These are phyloP conservation scores for Microctenopoma steveboyesi DNA, from an alignment of 2,797 vertebrate genomes.

Conservation along the genomic window DNA sequence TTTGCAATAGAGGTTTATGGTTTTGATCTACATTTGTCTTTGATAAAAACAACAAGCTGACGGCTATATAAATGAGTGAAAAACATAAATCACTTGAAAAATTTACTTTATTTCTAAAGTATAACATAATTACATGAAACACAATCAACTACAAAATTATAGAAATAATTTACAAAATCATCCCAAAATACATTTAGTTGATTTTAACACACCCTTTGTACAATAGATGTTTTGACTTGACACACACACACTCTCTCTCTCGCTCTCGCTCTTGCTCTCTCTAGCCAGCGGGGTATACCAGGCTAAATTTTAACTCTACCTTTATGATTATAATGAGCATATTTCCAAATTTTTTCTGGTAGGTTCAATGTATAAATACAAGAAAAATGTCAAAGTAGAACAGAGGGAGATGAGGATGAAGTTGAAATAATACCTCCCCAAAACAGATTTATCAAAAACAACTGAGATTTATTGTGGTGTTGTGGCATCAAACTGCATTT, in stretches of 20 bases:
- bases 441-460: too few species aligned
- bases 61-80: constrained; percentile 46
- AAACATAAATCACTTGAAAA: constrained; percentile 47
- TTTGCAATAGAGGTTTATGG: background rate
- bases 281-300: background rate
- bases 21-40: background rate
- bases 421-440: background rate
- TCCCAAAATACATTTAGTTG: constrained; percentile 69
- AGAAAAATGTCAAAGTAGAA: too few species aligned
- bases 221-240: background rate
- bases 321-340: background rate
- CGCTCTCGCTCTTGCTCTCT: too few species aligned
- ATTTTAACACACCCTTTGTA: background rate
- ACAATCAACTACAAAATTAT: constrained; percentile 37
- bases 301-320: background rate
- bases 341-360: too few species aligned
- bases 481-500: background rate
- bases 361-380: too few species aligned
- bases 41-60: background rate
- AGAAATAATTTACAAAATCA: constrained; percentile 41
- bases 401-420: background rate
- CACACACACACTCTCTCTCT: too few species aligned
- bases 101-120: constrained; percentile 69
- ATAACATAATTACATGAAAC: constrained; percentile 25
- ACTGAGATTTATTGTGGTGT: background rate